These are phyloP conservation scores for Drosophila helvetica DNA, from an alignment of 2,888 invertebrate genomes.

Conservation along the genomic window DNA sequence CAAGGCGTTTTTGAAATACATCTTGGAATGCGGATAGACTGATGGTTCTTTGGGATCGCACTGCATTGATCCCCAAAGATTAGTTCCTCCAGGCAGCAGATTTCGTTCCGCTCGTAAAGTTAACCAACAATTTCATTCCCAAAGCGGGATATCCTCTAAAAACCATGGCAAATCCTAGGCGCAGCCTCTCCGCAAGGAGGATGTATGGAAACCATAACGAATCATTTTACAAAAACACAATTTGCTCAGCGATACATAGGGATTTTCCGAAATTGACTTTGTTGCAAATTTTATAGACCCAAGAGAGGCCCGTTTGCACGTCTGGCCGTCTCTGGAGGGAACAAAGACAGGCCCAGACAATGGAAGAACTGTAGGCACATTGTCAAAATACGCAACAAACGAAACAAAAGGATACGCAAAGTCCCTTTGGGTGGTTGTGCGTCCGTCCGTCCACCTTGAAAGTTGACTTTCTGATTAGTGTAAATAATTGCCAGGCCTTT, in stretches of 20 bases:
- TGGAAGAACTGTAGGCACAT: conserved; percentile 64
- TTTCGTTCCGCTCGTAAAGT: conserved; percentile 30
- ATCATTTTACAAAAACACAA: conserved; percentile 45
- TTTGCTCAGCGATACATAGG: conserved; percentile 15
- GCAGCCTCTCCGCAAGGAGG: conserved; percentile 31
- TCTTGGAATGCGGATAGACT: background rate
- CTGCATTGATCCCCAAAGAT: background rate
- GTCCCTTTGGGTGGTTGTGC: conserved; percentile 53
- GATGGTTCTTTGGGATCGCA: background rate
- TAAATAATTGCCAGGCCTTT: conserved; percentile 72
- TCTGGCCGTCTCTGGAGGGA: background rate
- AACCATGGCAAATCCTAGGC: conserved; percentile 60
- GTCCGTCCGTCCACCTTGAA: conserved; percentile 40
- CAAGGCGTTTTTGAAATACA: no score
- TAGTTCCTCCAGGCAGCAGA: background rate
- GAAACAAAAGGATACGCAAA: conserved; percentile 42
- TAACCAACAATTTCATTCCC: conserved; percentile 24
- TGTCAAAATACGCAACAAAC: conserved; percentile 75
- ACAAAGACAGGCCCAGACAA: conserved; percentile 48
- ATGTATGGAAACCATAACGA: conserved; percentile 61
- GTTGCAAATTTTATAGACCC: conserved; percentile 77
- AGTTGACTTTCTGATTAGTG: conserved; percentile 71
- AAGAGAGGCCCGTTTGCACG: conserved; percentile 5
- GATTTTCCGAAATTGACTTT: conserved; percentile 68
- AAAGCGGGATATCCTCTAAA: conserved; percentile 22